Percentiles rank a stretch among this genome's conserved stretches.
Conservation (phyloP, 2,113 vertebrate genomes). For the Craseonycteris thonglongyai region DNA sequence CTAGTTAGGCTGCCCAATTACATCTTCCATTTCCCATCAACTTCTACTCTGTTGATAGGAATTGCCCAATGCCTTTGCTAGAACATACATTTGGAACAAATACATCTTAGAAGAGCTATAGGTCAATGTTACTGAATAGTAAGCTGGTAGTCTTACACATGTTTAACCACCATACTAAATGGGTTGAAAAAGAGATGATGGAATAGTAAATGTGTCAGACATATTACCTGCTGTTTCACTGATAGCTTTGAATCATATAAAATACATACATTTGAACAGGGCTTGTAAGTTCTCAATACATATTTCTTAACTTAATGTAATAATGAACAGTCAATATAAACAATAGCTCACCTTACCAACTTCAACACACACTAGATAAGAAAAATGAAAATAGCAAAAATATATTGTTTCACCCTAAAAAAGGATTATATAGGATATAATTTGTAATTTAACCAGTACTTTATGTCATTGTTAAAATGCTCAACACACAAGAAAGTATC, state of each 20-base stretch:
- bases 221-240: not conserved
- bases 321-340: not conserved
- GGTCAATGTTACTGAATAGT: not conserved
- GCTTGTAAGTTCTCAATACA: not conserved
- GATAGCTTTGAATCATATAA: not conserved
- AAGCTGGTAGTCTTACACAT: not conserved
- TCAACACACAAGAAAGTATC: not conserved
- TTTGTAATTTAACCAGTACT: not conserved
- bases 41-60: not conserved
- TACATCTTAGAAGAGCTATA: not conserved
- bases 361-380: not conserved
- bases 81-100: not conserved
- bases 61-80: not conserved
- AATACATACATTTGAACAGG: not conserved
- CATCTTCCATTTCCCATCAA: not conserved
- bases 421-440: not conserved
- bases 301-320: not conserved
- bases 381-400: not conserved
- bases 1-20: not conserved
- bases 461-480: not conserved
- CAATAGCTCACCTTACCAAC: not conserved
- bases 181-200: not conserved
- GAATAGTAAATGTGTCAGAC: not conserved
- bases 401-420: not conserved
- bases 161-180: not conserved